Evolutionary conservation across 2,113 vertebrate genomes (phyloP), one percentile per base, ranked within the genome.

Genomic region (Alectura lathami): DNA sequence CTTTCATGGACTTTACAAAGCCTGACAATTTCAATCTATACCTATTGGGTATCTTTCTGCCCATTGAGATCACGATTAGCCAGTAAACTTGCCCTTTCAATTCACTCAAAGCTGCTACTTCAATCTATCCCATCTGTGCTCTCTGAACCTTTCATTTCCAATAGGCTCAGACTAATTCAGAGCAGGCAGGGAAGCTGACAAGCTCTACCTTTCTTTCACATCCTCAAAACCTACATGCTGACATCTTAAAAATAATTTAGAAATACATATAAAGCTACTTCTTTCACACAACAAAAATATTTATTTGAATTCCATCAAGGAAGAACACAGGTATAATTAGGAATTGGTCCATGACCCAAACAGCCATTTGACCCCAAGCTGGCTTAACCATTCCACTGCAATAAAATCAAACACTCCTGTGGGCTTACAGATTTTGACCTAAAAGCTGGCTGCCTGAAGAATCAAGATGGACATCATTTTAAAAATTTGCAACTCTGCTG

Each of bases 91-190:
- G 93, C 86, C 93, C 95, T 96, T 96, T 91, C 91, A 78, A 82
- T 96, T 96, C 94, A 70, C 85, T 82, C 69, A 23, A 21, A 89
- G 94, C 89, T 50, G 11, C 69, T 38, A 20, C 85, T 85, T 92
- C 95, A 91, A 86, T 95, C 95, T 96, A 13, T 88, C 80, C 92
- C 93, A 88, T 91, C 96, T 92, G 83, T 95, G 93, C 96, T 91
- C 95, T 60, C 94, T 95, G 94, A 94, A 97, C 97, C 88, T 92
- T 94, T 88, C 93, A 96, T 96, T 97, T 96, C 96, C 96, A 92
- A 76, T 64, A 64, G 93, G 91, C 76, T 89, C 69, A 17, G 88
- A 88, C 83, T 89, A 83, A 96, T 96, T 96, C 96, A 77, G 54
- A 67, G 67, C 75, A 85, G 86, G 85, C 82, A 47, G 76, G n/a